phyloP scores from a whole-genome alignment of 2,888 invertebrate genomes.

The Chalcosyrphus nemorum region DNA sequence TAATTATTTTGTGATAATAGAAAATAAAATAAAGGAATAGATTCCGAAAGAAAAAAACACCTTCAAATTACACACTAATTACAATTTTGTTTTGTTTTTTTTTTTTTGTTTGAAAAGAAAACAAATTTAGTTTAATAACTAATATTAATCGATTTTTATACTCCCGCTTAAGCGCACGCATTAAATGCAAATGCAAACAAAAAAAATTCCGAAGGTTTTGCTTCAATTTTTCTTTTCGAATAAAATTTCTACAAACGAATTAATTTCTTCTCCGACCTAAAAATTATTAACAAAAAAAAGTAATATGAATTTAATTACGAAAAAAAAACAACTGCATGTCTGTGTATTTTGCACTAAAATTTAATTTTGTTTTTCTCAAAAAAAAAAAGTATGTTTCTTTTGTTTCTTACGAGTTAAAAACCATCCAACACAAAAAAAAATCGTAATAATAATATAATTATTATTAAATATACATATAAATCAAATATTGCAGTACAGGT shows the following conservation, averaged over 20 bases:
- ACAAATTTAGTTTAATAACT: conserved; percentile 42
- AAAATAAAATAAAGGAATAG: conserved; percentile 72
- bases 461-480: conserved; percentile 69
- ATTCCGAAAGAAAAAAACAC: conserved; percentile 65
- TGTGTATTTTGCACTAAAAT: conserved; percentile 66
- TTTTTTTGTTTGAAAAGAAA: conserved; percentile 35
- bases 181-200: conserved; percentile 25
- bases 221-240: conserved; percentile 4
- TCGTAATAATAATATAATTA: conserved; percentile 52
- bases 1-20: conserved; percentile 68
- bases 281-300: conserved; percentile 58
- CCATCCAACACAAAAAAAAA: conserved; percentile 65
- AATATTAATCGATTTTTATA: conserved; percentile 25
- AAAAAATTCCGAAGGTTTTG: conserved; percentile 7
- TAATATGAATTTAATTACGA: neutral
- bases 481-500: conserved; percentile 74
- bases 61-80: conserved; percentile 61
- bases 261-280: conserved; percentile 50
- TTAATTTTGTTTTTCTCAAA: conserved; percentile 51
- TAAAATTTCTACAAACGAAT: conserved; percentile 38
- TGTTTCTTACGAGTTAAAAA: conserved; percentile 64
- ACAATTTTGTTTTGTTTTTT: conserved; percentile 30
- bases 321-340: conserved; percentile 50
- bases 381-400: conserved; percentile 40
- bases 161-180: conserved; percentile 44